phyloP scores from a whole-genome alignment of 2,888 invertebrate species.

The Tetheella fluctuosa region DNA sequence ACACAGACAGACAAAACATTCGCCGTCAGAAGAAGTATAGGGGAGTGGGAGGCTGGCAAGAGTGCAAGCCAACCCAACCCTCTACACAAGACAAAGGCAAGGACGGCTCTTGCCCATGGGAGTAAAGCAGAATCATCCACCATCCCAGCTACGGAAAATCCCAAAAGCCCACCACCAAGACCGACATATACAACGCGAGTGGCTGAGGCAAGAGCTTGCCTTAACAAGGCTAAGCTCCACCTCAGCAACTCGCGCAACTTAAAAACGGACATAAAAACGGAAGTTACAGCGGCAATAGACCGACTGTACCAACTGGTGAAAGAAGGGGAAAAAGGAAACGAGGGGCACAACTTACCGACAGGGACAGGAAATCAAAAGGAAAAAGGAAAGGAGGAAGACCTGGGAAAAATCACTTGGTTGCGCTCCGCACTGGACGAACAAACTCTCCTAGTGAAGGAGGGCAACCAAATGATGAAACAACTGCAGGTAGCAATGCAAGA shows the following conservation, averaged over 20 bases:
- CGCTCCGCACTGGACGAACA: too few relatives aligned
- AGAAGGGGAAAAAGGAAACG: neutral
- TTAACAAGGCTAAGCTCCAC: neutral
- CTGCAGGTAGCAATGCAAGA: too few relatives aligned
- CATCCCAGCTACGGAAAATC: neutral
- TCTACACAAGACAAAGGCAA: too few relatives aligned
- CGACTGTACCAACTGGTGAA: neutral
- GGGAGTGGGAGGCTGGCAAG: too few relatives aligned
- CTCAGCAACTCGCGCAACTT: neutral
- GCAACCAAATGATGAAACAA: too few relatives aligned
- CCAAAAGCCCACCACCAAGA: neutral
- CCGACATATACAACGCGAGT: neutral
- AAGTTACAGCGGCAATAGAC: neutral
- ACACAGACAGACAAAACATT: too few relatives aligned
- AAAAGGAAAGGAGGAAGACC: neutral
- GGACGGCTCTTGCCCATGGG: slow-evolving; percentile 13
- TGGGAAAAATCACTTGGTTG: too few relatives aligned
- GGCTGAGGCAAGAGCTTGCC: neutral
- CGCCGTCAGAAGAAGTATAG: too few relatives aligned
- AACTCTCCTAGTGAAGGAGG: too few relatives aligned
- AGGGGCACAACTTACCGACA: too few relatives aligned
- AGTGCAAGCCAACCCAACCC: too few relatives aligned
- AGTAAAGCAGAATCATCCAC: slow-evolving; percentile 9
- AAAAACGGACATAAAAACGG: neutral
- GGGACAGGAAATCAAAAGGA: too few relatives aligned